Conservation (phyloP, 1,140 invertebrate genomes). For the Drosophila azteca region DNA sequence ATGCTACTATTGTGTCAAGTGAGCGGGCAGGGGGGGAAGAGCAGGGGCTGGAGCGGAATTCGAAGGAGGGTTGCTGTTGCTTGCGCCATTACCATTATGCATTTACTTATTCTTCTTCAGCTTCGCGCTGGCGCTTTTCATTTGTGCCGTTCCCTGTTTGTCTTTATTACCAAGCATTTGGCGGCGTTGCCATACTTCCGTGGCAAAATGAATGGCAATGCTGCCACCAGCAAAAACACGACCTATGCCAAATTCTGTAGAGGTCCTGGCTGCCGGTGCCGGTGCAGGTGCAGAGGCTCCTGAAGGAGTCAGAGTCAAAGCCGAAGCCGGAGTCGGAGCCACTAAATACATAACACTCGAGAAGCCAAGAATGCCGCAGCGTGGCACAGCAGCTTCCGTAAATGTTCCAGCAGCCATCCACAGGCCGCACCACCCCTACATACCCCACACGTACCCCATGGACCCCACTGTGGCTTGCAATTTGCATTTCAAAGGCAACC, state of each 20-base stretch:
- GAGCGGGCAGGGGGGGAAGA: conserved; percentile 6
- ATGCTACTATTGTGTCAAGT: conserved; percentile 68
- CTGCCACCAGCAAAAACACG: conserved; percentile 14
- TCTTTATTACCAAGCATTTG: conserved; percentile 67
- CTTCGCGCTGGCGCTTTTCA: conserved; percentile 19
- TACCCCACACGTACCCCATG: neutral
- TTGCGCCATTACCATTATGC: conserved; percentile 71
- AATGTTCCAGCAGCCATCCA: neutral
- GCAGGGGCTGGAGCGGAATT: conserved; percentile 3
- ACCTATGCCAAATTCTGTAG: conserved; percentile 50
- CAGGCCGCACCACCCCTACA: neutral
- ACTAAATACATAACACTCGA: conserved; percentile 78
- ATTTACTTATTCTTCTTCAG: conserved; percentile 35
- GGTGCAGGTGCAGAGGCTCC: conserved; percentile 8
- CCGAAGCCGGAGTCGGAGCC: conserved; percentile 33
- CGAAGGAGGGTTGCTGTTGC: conserved; percentile 12
- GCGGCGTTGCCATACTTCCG: conserved; percentile 49
- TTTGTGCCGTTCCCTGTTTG: conserved; percentile 60
- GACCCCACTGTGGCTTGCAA: conserved; percentile 54
- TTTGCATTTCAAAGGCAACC: conserved; percentile 76
- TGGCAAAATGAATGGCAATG: conserved; percentile 31
- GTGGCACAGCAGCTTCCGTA: conserved; percentile 60
- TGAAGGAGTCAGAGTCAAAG: conserved; percentile 11
- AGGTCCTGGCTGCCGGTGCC: conserved; percentile 16
- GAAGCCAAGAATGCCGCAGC: conserved; percentile 65